Base-by-base conservation (phyloP, 2,113 vertebrate species). In the Anolis sagrei region DNA sequence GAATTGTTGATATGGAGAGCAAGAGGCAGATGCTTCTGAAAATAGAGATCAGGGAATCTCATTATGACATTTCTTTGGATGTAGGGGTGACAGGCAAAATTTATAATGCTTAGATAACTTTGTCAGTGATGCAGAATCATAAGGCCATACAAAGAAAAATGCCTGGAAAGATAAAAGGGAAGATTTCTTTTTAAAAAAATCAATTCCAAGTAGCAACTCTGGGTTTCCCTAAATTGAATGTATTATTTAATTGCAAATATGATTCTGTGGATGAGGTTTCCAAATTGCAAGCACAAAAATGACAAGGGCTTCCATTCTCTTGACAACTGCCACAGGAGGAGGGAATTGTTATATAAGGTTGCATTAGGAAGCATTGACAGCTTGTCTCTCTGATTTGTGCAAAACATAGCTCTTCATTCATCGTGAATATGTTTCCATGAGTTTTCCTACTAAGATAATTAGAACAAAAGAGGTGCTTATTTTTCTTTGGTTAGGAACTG, bases 221-320 rank as follows among this genome's bases (percentile, higher is more conserved):
- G 0, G 2, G 88, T 82, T 73, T 82, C 66, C 21, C 5, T 83
- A 91, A 89, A 91, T 87, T 88, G 90, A 94, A 91, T 93, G 91
- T 92, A 92, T 90, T 92, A 92, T 82, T 92, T 94, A 92, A 93
- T 91, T 92, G 87, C 83, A 87, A 89, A 86, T 93, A 92, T 93
- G 91, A 93, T 89, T 92, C 89, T 84, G 86, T 90, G 91, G 93
- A 96, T 91, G 85, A 94, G 93, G 93, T 90, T 91, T 87, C 93
- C 83, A 92, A 95, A 95, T 95, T 93, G 93, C 90, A 25, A 93
- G 93, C 23, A 0, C 19, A 89, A 68, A 91, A 94, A 88, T 95
- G 94, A 95, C 94, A 96, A 94, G 90, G 92, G 89, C 85, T 86
- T 95, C 89, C 89, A 93, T 96, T 94, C 95, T 92, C 93, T 91